Percentiles rank a stretch among this genome's conserved stretches.
These are phyloP conservation scores for Engystomops pustulosus DNA, from an alignment of 2,113 vertebrate genomes.

Conservation along the genomic window DNA sequence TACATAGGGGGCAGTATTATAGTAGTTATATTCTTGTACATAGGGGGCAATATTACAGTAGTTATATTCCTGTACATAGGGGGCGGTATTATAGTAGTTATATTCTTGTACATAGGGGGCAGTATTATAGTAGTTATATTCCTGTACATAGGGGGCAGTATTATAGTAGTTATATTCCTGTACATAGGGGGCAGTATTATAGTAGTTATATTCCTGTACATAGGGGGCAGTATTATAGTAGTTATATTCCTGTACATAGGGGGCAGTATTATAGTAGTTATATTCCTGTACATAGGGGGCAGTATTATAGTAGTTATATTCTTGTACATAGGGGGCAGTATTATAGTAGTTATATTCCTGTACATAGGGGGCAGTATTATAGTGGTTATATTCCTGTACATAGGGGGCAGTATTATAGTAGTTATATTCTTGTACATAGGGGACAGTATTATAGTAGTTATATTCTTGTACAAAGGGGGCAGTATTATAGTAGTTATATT, in stretches of 20 bases:
- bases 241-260: too few species aligned
- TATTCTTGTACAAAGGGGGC: too few species aligned
- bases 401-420: too few species aligned
- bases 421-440: constrained; percentile 2
- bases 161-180: constrained; percentile 12
- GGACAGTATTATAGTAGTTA: constrained; percentile 7
- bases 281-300: neutral
- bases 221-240: constrained; percentile 5
- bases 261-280: neutral
- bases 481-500: neutral
- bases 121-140: neutral
- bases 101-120: too few species aligned
- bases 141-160: neutral
- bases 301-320: constrained; percentile 13
- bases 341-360: neutral
- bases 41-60: too few species aligned
- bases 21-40: too few species aligned
- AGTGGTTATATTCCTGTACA: too few species aligned
- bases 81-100: constrained; percentile 3
- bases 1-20: constrained; percentile 3
- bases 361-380: constrained; percentile 3
- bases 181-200: too few species aligned
- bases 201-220: neutral
- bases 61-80: constrained; percentile 1
- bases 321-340: too few species aligned